These are phyloP conservation scores for Tragulus kanchil DNA, from an alignment of 2,113 vertebrate species.

Conservation along the genomic window DNA sequence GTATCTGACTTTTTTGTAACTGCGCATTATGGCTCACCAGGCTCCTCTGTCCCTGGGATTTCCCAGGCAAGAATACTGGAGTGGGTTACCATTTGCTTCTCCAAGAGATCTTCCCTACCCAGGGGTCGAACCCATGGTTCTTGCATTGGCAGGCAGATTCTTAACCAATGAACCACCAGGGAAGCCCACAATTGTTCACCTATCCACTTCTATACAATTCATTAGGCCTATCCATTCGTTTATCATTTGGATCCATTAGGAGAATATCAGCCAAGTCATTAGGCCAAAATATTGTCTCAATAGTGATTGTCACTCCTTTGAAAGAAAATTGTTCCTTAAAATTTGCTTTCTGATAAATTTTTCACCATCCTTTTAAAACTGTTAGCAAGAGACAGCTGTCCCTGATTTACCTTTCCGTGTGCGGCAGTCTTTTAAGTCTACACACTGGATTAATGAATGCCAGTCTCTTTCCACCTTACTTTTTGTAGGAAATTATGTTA, in stretches of 20 bases:
- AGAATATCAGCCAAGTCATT: constrained; percentile 9
- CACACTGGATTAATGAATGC: not conserved
- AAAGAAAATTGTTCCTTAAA: constrained; percentile 10
- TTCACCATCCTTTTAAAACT: constrained; percentile 25
- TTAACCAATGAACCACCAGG: not conserved
- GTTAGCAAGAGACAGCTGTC: not conserved
- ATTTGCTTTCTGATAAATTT: constrained; percentile 25
- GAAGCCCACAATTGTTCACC: not conserved
- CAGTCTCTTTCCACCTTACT: not conserved
- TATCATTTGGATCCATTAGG: not conserved
- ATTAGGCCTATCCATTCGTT: not conserved
- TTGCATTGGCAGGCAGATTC: not conserved
- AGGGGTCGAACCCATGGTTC: not conserved
- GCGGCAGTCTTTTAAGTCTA: not conserved
- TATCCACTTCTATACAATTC: not conserved
- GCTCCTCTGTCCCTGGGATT: not conserved
- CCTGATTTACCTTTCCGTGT: not conserved
- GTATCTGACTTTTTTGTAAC: not conserved
- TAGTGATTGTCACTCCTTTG: not conserved
- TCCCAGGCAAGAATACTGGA: not conserved
- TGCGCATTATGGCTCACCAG: not conserved
- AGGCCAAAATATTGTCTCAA: not conserved
- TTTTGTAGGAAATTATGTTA: constrained; percentile 2
- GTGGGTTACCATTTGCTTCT: not conserved
- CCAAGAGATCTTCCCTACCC: not conserved